Conservation (phyloP, 2,888 invertebrate species). For the Dromius quadrimaculatus region DNA sequence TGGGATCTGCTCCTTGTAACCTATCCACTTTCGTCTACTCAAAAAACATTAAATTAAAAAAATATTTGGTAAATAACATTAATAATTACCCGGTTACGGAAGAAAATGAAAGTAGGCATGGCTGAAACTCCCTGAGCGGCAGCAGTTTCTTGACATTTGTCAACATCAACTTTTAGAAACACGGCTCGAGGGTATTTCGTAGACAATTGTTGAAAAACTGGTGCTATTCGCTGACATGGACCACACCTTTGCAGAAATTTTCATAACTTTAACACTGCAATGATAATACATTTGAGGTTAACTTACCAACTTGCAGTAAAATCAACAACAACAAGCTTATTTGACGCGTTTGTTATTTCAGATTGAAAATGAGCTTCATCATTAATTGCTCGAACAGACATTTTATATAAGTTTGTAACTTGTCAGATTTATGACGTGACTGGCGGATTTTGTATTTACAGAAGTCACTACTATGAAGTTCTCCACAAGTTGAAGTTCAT, state of each 20-base stretch:
- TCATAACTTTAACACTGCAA: not conserved
- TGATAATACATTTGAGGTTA: conserved; percentile 43
- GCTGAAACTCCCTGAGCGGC: conserved; percentile 89
- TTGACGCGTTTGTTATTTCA: conserved; percentile 86
- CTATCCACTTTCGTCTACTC: conserved; percentile 83
- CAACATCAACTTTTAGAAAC: conserved; percentile 96
- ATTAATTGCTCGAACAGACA: conserved; percentile 73
- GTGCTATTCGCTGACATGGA: conserved; percentile 95
- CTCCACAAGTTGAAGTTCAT: too few species aligned
- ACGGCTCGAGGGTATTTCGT: conserved; percentile 88
- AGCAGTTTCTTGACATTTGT: conserved; percentile 91
- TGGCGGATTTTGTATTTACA: conserved; percentile 28
- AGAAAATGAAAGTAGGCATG: conserved; percentile 99
- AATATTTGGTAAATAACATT: conserved; percentile 6
- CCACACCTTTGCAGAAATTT: conserved; percentile 87
- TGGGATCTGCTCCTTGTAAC: conserved; percentile 89
- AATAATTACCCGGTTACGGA: conserved; percentile 78
- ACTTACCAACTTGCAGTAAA: conserved; percentile 93
- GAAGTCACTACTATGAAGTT: too few species aligned
- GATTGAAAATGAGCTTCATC: conserved; percentile 86
- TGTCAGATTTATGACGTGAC: too few species aligned
- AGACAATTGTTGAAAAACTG: conserved; percentile 90
- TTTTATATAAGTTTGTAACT: conserved; percentile 2
- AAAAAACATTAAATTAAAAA: conserved; percentile 56
- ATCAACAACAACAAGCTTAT: conserved; percentile 92